Evolutionary conservation across 2,113 vertebrate genomes (phyloP).

Genomic region (Taxidea taxus): DNA sequence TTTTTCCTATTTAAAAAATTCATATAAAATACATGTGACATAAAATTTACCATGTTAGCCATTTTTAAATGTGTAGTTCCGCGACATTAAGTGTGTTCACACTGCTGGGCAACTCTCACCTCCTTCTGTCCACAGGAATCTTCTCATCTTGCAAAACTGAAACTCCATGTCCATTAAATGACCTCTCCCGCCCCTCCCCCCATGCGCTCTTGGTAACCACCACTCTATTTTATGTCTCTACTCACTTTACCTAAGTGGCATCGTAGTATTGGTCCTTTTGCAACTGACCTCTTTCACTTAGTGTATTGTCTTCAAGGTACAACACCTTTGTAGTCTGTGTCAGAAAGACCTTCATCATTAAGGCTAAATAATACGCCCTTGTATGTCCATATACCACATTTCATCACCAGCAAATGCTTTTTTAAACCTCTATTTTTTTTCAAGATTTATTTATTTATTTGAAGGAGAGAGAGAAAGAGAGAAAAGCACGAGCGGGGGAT

Average conservation of each 20-base stretch:
- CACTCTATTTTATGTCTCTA: accelerated
- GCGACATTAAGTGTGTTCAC: accelerated
- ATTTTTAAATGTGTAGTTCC: accelerated
- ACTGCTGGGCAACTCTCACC: accelerated
- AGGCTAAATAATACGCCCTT: background rate
- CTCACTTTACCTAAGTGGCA: background rate
- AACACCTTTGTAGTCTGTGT: accelerated
- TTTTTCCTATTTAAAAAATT: background rate
- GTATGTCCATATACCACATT: accelerated
- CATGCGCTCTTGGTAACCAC: accelerated
- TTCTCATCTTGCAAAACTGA: background rate
- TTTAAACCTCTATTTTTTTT: background rate
- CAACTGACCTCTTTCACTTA: background rate
- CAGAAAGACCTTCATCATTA: background rate
- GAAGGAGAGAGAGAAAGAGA: background rate
- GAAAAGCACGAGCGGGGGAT: background rate
- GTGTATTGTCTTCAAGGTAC: too few species aligned
- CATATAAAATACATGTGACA: background rate
- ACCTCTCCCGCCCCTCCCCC: accelerated
- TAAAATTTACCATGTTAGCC: background rate
- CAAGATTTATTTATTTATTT: background rate
- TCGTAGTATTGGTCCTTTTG: accelerated
- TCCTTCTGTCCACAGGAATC: accelerated
- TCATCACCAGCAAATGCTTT: background rate
- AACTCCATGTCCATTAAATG: accelerated